Evolutionary conservation across 2,113 vertebrate species (phyloP).

Genomic region (Halichoeres trimaculatus): DNA sequence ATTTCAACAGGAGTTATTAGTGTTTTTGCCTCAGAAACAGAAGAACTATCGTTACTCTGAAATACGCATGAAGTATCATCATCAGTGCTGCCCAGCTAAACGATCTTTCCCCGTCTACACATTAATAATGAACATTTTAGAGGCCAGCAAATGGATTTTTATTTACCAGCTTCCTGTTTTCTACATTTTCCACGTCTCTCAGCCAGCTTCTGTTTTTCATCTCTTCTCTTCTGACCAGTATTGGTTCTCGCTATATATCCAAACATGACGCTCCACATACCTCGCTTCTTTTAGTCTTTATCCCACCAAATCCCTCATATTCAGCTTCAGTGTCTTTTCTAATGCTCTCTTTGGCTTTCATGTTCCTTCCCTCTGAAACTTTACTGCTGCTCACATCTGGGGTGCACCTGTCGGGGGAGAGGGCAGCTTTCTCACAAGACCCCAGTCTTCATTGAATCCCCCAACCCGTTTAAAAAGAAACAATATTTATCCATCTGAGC

Average conservation of each 20-base stretch:
- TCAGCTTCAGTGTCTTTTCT: constrained; percentile 12
- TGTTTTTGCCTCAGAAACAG: neutral
- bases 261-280: constrained; percentile 1
- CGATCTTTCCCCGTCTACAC: too few relatives aligned
- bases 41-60: neutral
- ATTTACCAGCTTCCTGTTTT: neutral
- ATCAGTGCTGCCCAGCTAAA: neutral
- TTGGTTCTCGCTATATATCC: constrained; percentile 5
- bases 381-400: constrained; percentile 59
- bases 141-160: neutral
- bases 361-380: neutral
- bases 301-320: constrained; percentile 12
- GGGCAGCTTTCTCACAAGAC: constrained; percentile 39
- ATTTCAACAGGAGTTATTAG: neutral
- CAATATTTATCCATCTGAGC: neutral
- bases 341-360: constrained; percentile 1
- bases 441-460: constrained; percentile 8
- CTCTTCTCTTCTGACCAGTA: neutral
- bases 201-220: neutral
- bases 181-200: neutral
- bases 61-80: too few relatives aligned
- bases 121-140: neutral
- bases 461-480: neutral
- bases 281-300: constrained; percentile 10
- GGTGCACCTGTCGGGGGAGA: constrained; percentile 48